Evolutionary conservation across 2,888 invertebrate species (phyloP).

Genomic region (Palloptera scutellata): DNA sequence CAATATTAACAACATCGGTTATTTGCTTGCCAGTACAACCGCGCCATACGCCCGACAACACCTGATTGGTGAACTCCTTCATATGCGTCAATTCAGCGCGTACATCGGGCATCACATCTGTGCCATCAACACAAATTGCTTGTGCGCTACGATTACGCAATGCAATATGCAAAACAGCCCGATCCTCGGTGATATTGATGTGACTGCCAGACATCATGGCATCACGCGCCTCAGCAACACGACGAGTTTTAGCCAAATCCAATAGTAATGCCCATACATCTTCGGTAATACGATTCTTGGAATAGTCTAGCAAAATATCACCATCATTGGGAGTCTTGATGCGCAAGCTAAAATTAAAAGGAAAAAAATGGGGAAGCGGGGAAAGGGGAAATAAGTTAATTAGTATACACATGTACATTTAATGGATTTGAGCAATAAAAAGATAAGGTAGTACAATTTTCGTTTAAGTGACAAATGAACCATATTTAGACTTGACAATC

Average conservation of each 20-base stretch:
- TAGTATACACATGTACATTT: too few species aligned
- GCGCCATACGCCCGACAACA: conserved; percentile 76
- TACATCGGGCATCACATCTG: conserved; percentile 93
- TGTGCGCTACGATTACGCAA: conserved; percentile 77
- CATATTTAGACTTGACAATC: too few species aligned
- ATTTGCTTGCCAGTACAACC: conserved; percentile 92
- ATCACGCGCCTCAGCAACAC: conserved; percentile 85
- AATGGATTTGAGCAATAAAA: too few species aligned
- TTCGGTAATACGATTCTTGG: conserved; percentile 91
- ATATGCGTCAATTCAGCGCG: conserved; percentile 92
- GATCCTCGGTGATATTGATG: conserved; percentile 97
- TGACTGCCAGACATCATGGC: conserved; percentile 94
- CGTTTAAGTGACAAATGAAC: too few species aligned
- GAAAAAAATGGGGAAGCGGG: too few species aligned
- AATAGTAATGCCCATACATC: conserved; percentile 79
- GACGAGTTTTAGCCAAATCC: conserved; percentile 81
- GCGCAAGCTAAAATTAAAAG: conserved; percentile 68
- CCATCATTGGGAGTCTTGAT: conserved; percentile 86
- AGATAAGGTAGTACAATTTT: too few species aligned
- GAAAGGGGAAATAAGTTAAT: too few species aligned
- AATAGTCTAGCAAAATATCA: conserved; percentile 92
- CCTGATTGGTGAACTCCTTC: conserved; percentile 87
- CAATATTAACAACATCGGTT: conserved; percentile 98
- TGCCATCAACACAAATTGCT: conserved; percentile 82
- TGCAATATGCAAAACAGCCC: conserved; percentile 95